Evolutionary conservation across 2,113 vertebrate species (phyloP).

Genomic region (Abramis brama): DNA sequence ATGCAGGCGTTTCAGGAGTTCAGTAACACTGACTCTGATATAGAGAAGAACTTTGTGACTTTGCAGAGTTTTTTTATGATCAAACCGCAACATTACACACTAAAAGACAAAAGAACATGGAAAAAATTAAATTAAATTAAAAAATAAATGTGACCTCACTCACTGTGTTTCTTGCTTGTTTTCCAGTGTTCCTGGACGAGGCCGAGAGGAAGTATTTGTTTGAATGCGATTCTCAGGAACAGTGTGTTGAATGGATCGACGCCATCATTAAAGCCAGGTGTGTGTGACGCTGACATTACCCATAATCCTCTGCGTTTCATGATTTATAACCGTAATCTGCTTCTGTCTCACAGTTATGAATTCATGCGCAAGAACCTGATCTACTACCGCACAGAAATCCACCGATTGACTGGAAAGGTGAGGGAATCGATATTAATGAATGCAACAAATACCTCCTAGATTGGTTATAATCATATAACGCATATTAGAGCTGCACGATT

Average conservation of each 20-base stretch:
- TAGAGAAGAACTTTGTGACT: no score
- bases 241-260: conserved; percentile 89
- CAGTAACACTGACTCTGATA: no score
- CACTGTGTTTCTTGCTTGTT: neutral
- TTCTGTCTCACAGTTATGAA: conserved; percentile 33
- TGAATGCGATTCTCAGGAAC: conserved; percentile 84
- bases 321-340: neutral
- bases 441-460: neutral
- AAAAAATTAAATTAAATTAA: no score
- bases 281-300: neutral
- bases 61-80: no score
- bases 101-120: no score
- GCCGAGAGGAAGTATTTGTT: conserved; percentile 91
- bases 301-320: neutral
- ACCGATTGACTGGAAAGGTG: conserved; percentile 94
- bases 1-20: no score
- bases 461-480: no score
- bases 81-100: no score
- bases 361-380: conserved; percentile 91
- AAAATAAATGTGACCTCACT: neutral
- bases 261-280: conserved; percentile 77
- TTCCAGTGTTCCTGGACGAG: conserved; percentile 89
- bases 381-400: conserved; percentile 93
- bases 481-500: no score
- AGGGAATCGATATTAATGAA: conserved; percentile 40